A percentile compares a stretch with the other conserved stretches of the same genome.
These are phyloP conservation scores for Pristionchus entomophagus DNA, from an alignment of 2,888 invertebrate species.

Conservation along the genomic window DNA sequence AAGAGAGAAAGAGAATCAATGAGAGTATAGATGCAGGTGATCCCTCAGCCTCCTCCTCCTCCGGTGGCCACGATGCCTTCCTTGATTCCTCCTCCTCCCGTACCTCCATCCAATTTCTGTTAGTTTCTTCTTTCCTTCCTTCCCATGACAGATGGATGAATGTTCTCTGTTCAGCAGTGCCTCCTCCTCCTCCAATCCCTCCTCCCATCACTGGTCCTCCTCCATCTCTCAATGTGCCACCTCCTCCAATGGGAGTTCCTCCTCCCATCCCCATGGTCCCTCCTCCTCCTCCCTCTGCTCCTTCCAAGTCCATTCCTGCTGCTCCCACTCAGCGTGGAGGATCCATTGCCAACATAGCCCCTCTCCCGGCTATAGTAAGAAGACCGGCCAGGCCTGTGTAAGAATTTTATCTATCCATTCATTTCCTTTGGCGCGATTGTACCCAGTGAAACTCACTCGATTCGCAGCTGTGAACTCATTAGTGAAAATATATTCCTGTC, in stretches of 20 bases:
- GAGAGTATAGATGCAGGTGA: background rate
- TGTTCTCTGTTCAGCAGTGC: background rate
- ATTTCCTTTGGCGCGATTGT: background rate
- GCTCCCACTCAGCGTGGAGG: background rate
- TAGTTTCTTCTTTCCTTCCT: background rate
- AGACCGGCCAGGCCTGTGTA: conserved; percentile 38
- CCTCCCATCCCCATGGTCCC: background rate
- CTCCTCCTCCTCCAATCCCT: conserved; percentile 16
- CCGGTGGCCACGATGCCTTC: background rate
- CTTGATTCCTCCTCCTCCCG: conserved; percentile 43
- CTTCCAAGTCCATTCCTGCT: background rate
- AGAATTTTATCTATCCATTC: background rate
- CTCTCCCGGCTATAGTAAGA: conserved; percentile 30
- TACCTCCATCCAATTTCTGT: background rate
- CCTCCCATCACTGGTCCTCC: background rate
- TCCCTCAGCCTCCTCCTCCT: conserved; percentile 26
- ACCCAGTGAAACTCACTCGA: background rate
- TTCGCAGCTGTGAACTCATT: background rate
- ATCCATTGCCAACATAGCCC: background rate
- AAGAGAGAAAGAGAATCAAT: no score
- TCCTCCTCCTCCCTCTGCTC: background rate
- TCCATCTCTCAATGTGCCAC: background rate
- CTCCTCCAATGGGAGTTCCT: background rate
- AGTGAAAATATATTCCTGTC: background rate
- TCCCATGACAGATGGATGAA: conserved; percentile 4